Evolutionary conservation across 2,888 invertebrate genomes (phyloP).

Genomic region (Polylopha cassiicola): DNA sequence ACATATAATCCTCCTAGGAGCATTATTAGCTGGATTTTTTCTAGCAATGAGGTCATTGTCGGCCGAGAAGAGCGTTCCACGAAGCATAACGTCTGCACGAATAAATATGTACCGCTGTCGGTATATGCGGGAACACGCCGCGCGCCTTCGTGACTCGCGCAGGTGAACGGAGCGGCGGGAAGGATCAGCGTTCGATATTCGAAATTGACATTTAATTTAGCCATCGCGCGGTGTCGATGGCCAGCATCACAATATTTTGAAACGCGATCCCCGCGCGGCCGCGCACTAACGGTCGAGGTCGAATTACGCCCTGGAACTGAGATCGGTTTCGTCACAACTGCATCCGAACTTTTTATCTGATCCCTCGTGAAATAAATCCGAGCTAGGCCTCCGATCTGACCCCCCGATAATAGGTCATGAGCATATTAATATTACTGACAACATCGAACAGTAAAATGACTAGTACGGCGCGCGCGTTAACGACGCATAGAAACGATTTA

Average conservation of each 20-base stretch:
- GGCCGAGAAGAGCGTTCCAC: conserved; percentile 46
- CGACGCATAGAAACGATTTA: conserved; percentile 67
- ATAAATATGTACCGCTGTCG: conserved; percentile 41
- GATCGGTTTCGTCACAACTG: conserved; percentile 38
- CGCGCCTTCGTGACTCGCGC: conserved; percentile 49
- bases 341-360: conserved; percentile 60
- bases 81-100: conserved; percentile 51
- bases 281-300: conserved; percentile 42
- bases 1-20: conserved; percentile 26
- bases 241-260: conserved; percentile 63
- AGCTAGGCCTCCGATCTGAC: conserved; percentile 56
- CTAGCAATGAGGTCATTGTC: conserved; percentile 59
- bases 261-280: conserved; percentile 44
- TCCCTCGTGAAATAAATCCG: conserved; percentile 58
- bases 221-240: conserved; percentile 34
- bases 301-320: conserved; percentile 42
- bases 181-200: conserved; percentile 38
- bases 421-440: conserved; percentile 72
- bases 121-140: conserved; percentile 43
- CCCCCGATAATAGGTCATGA: conserved; percentile 65
- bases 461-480: conserved; percentile 61
- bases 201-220: conserved; percentile 45
- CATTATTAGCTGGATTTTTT: conserved; percentile 45
- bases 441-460: conserved; percentile 67
- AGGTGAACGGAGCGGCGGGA: conserved; percentile 46